Evolutionary conservation across 2,113 vertebrate genomes (phyloP), one percentile per base, ranked within the genome.

Genomic region (Oenanthe melanoleuca): DNA sequence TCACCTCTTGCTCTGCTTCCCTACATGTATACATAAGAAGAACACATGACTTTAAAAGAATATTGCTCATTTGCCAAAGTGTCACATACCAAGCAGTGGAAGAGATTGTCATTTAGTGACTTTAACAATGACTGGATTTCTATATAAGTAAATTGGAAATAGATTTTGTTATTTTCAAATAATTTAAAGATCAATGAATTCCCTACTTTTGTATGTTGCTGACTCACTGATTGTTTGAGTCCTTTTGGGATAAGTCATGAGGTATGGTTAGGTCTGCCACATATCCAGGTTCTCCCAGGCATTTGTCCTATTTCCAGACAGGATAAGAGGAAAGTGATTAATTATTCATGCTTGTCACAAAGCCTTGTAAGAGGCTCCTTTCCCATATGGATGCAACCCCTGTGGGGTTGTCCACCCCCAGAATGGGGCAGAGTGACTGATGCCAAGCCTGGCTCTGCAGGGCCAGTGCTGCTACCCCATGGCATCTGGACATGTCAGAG

Each of bases 321-420:
- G 57, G 85, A 12, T 65, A 72, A 73, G 20, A 80, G 3, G 25
- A 78, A 31, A 37, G 24, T 64, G 15, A 67, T 81, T 63, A 67
- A 49, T 75, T 61, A 49, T n/a, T 87, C 40, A 38, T 7, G 2
- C 26, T 53, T 42, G n/a, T 44, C 53, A 85, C 40, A 87, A 74
- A 81, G 13, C 26, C 23, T 56, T 59, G 33, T 74, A 29, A 60
- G 52, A 70, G 8, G 31, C 33, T 38, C 25, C 22, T 50, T 74
- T 7, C 9, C 19, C 9, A 4, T 13, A 25, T 0, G 0, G 13
- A 12, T 34, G 61, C 28, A n/a, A 70, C 38, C 29, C 26, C 60
- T 63, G 3, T 2, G 7, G 18, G 6, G 3, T 4, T 80, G 34
- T 10, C 12, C 38, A 14, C 26, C 24, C 15, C 34, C 38, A 37